Conservation (phyloP, 2,888 invertebrate species). For the Drosophila mimica region DNA sequence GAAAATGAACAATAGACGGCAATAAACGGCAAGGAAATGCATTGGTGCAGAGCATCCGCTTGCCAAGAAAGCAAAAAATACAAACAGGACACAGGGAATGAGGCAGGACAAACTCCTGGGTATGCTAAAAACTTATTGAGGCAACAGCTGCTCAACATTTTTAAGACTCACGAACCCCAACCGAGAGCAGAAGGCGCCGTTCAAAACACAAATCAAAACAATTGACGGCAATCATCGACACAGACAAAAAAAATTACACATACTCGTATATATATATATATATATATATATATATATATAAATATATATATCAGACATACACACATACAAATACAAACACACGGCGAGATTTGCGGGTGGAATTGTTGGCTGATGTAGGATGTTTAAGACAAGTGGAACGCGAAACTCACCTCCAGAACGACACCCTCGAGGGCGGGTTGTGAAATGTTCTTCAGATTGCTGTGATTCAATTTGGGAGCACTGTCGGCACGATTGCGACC, state of each 20-base stretch:
- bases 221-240: slow-evolving; percentile 80
- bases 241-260: slow-evolving; percentile 10
- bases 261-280: not conserved
- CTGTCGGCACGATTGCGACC: slow-evolving; percentile 87
- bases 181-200: slow-evolving; percentile 22
- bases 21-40: slow-evolving; percentile 64
- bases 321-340: slow-evolving; percentile 1
- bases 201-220: slow-evolving; percentile 72
- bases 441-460: slow-evolving; percentile 87
- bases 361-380: not conserved
- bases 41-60: slow-evolving; percentile 69
- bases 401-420: slow-evolving; percentile 86
- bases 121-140: slow-evolving; percentile 76
- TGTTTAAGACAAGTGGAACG: slow-evolving; percentile 14
- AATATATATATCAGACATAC: not conserved
- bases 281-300: not conserved
- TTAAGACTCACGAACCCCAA: slow-evolving; percentile 34
- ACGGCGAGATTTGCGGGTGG: slow-evolving; percentile 8
- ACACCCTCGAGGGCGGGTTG: slow-evolving; percentile 87
- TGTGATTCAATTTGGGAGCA: slow-evolving; percentile 87
- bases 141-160: slow-evolving; percentile 66
- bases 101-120: slow-evolving; percentile 37
- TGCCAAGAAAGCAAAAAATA: slow-evolving; percentile 59
- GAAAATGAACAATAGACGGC: slow-evolving; percentile 52
- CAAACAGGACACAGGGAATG: slow-evolving; percentile 28